Conservation (phyloP, 2,888 invertebrate genomes). For the Chrysodeixis includens region DNA sequence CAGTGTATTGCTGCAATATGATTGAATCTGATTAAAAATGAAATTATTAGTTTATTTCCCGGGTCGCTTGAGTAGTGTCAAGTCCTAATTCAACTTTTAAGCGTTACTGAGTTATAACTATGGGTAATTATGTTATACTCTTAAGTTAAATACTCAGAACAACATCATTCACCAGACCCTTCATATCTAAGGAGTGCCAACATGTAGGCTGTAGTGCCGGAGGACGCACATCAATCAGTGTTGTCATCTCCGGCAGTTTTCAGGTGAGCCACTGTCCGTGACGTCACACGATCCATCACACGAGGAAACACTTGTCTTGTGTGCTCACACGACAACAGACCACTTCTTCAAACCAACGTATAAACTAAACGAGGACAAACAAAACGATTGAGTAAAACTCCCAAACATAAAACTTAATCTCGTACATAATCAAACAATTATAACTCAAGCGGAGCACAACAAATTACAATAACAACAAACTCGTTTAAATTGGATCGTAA, state of each 20-base stretch:
- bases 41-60: too few species aligned
- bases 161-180: neutral
- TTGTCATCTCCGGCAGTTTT: neutral
- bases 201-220: neutral
- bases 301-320: neutral
- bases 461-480: slow-evolving; percentile 14
- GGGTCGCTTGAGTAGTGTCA: too few species aligned
- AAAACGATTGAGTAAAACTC: neutral
- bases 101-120: too few species aligned
- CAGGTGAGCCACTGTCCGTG: neutral
- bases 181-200: neutral
- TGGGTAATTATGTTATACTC: too few species aligned
- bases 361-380: neutral
- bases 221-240: neutral
- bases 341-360: neutral
- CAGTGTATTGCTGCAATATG: too few species aligned
- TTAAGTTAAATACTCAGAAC: too few species aligned
- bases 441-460: slow-evolving; percentile 8
- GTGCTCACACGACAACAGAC: neutral
- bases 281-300: slow-evolving; percentile 4
- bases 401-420: neutral
- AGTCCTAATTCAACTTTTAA: too few species aligned
- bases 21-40: too few species aligned
- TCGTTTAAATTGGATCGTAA: slow-evolving; percentile 28
- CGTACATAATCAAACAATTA: slow-evolving; percentile 1